phyloP scores from a whole-genome alignment of 2,888 invertebrate species.

The Leptinotarsa peninsularis region DNA sequence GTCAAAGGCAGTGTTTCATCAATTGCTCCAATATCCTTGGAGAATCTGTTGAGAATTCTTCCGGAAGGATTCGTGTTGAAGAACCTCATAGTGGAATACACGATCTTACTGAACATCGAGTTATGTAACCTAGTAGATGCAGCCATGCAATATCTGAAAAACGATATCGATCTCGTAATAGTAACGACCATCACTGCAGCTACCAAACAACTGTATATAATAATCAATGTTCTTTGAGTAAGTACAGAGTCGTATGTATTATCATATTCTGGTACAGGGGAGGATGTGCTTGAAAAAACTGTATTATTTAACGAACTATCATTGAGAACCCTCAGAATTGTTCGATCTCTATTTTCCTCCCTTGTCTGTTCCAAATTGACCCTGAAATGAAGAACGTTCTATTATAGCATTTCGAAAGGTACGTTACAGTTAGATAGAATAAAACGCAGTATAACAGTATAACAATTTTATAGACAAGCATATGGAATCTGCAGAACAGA shows the following conservation, averaged over 20 bases:
- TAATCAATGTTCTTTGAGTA: slow-evolving; percentile 58
- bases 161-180: slow-evolving; percentile 63
- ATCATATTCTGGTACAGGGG: not conserved
- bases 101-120: slow-evolving; percentile 67
- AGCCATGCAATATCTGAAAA: slow-evolving; percentile 68
- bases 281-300: not conserved
- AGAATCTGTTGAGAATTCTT: slow-evolving; percentile 75
- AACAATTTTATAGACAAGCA: too few relatives aligned
- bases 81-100: slow-evolving; percentile 73
- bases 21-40: slow-evolving; percentile 74
- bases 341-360: slow-evolving; percentile 68
- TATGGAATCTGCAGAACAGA: too few relatives aligned
- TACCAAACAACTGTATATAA: slow-evolving; percentile 56
- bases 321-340: not conserved
- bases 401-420: too few relatives aligned
- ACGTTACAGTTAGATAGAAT: too few relatives aligned
- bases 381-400: slow-evolving; percentile 37
- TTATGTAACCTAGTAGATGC: slow-evolving; percentile 70
- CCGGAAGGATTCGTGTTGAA: slow-evolving; percentile 75
- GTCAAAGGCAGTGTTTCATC: slow-evolving; percentile 67
- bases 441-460: too few relatives aligned
- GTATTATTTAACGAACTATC: not conserved
- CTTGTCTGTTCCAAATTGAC: slow-evolving; percentile 65
- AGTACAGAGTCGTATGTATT: slow-evolving; percentile 19
- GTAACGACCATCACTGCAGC: slow-evolving; percentile 62